Conservation (phyloP, 2,113 vertebrate species). For the Proteles cristata region DNA sequence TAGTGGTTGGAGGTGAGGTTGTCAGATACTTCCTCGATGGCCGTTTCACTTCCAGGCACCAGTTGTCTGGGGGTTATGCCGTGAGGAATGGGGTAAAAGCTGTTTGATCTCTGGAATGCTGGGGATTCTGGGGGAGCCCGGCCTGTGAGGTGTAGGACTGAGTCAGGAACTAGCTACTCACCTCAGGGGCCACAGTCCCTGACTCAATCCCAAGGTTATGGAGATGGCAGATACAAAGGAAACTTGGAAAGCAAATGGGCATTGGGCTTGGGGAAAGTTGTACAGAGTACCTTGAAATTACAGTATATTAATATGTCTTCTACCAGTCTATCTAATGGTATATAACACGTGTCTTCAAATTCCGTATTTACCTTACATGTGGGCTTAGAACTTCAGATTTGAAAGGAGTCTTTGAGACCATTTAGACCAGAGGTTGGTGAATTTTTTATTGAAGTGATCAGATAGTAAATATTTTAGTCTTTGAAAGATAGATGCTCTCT, state of each 20-base stretch:
- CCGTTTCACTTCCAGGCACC: neutral
- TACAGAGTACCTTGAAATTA: neutral
- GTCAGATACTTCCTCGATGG: neutral
- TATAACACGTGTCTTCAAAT: neutral
- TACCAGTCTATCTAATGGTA: neutral
- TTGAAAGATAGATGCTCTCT: neutral
- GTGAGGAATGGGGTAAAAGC: neutral
- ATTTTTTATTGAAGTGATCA: constrained; percentile 29
- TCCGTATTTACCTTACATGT: neutral
- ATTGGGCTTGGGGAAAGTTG: neutral
- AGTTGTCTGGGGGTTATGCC: neutral
- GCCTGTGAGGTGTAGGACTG: neutral
- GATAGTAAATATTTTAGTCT: constrained; percentile 11
- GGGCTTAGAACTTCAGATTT: constrained; percentile 31
- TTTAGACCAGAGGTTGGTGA: neutral
- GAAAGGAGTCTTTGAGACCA: neutral
- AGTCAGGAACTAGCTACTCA: neutral
- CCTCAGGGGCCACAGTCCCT: neutral
- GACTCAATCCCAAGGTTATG: neutral
- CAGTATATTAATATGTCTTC: neutral
- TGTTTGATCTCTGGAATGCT: neutral
- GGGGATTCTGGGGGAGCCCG: neutral
- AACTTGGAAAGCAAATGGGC: neutral
- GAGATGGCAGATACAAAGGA: constrained; percentile 13
- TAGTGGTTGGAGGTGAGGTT: neutral